Evolutionary conservation across 1,140 invertebrate genomes (phyloP).

Genomic region (Drosophila azteca): DNA sequence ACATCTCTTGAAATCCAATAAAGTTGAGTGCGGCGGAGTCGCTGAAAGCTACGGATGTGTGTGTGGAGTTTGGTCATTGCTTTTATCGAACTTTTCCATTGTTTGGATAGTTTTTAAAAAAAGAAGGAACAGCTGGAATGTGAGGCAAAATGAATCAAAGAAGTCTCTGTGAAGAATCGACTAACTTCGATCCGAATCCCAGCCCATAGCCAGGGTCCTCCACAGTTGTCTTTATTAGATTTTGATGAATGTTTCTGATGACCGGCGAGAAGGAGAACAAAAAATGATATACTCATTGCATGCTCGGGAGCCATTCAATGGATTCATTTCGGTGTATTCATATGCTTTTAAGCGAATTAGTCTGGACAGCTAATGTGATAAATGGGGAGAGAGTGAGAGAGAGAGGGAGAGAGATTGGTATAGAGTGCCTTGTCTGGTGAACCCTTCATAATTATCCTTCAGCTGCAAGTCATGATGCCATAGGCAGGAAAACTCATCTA

Average conservation of each 20-base stretch:
- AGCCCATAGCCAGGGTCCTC: not conserved
- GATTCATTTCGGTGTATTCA: conserved; percentile 45
- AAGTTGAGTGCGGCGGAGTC: conserved; percentile 64
- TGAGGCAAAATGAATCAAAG: conserved; percentile 7
- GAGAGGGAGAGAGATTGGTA: not conserved
- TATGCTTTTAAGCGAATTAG: conserved; percentile 71
- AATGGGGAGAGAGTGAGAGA: conserved; percentile 23
- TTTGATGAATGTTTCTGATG: conserved; percentile 48
- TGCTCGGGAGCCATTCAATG: conserved; percentile 44
- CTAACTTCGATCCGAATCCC: not conserved
- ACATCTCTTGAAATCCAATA: conserved; percentile 70
- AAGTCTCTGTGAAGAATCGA: conserved; percentile 1
- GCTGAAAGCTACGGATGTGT: conserved; percentile 6
- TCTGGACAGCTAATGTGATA: conserved; percentile 67
- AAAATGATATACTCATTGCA: conserved; percentile 41
- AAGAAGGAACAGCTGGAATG: not conserved
- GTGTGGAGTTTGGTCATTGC: too few relatives aligned
- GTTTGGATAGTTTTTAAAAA: not conserved
- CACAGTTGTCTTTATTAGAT: conserved; percentile 46
- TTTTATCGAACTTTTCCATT: too few relatives aligned
- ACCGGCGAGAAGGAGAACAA: conserved; percentile 5
- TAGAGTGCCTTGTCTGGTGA: conserved; percentile 11
- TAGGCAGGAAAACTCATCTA: conserved; percentile 24
- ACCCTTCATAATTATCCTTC: conserved; percentile 58
- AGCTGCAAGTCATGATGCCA: conserved; percentile 47